These are phyloP conservation scores for Polypterus bichir DNA, from an alignment of 2,113 vertebrate genomes.

Conservation along the genomic window DNA sequence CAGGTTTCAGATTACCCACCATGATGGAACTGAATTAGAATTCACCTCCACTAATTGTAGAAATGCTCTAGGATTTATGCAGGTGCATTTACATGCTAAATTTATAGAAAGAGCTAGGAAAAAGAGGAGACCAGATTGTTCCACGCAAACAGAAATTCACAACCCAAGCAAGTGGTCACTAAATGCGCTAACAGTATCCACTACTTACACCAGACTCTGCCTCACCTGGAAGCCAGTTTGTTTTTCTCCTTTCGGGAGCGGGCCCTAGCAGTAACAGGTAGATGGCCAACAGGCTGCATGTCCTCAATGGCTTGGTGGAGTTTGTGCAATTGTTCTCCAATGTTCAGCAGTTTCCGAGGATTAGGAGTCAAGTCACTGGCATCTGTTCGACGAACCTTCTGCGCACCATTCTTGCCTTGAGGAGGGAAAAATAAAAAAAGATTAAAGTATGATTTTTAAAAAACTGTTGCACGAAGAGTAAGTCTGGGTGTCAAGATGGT, in stretches of 20 bases:
- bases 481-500: background rate
- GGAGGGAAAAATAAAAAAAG: background rate
- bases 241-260: slow-evolving; percentile 57
- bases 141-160: background rate
- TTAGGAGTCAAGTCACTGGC: slow-evolving; percentile 54
- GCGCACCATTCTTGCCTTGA: slow-evolving; percentile 45
- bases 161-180: no score
- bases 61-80: no score
- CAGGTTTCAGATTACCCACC: no score
- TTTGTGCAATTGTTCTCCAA: slow-evolving; percentile 53
- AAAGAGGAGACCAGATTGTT: background rate
- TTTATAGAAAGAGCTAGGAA: background rate
- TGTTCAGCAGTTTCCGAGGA: slow-evolving; percentile 52
- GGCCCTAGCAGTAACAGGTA: slow-evolving; percentile 45
- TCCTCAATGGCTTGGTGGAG: slow-evolving; percentile 51
- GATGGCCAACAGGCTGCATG: slow-evolving; percentile 48
- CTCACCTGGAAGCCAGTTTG: slow-evolving; percentile 33
- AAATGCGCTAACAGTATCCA: no score
- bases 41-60: no score
- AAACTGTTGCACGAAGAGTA: background rate
- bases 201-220: no score
- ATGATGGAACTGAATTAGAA: no score
- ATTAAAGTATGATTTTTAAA: background rate
- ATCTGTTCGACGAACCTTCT: slow-evolving; percentile 52
- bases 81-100: no score